phyloP scores from a whole-genome alignment of 2,113 vertebrate genomes.

The Eublepharis macularius region DNA sequence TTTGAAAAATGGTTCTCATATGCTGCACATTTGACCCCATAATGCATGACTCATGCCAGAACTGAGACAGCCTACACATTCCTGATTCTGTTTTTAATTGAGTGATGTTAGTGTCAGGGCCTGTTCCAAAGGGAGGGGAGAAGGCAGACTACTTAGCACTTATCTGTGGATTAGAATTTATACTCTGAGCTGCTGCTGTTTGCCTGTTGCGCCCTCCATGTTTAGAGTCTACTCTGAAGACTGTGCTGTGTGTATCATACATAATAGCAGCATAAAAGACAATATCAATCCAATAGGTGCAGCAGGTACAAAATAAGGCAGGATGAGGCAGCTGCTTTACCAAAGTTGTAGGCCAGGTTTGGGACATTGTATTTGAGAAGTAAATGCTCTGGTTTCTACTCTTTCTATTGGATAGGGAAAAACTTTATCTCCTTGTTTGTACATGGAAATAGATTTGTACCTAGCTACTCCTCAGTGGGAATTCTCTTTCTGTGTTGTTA shows the following conservation, averaged over 20 bases:
- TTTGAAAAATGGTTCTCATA: not conserved
- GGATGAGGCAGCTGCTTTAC: not conserved
- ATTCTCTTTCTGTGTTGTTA: not conserved
- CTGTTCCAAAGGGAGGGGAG: not conserved
- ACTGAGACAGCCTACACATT: not conserved
- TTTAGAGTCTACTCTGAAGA: no score
- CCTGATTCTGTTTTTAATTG: not conserved
- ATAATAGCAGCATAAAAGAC: not conserved
- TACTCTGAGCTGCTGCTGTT: not conserved
- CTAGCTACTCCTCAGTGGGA: not conserved
- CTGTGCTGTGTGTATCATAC: not conserved
- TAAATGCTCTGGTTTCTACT: not conserved
- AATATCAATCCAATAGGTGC: not conserved
- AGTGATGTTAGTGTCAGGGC: not conserved
- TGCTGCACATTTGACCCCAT: not conserved
- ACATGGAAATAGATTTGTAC: not conserved
- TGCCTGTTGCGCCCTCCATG: no score
- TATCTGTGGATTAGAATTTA: not conserved
- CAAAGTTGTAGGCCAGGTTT: not conserved
- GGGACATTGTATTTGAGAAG: not conserved
- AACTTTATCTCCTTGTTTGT: not conserved
- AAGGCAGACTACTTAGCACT: no score
- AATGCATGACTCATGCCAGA: not conserved
- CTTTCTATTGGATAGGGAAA: not conserved
- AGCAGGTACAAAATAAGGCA: not conserved